Evolutionary conservation across 2,888 invertebrate genomes (phyloP).

Genomic region (Trypoxylon attenuatum): DNA sequence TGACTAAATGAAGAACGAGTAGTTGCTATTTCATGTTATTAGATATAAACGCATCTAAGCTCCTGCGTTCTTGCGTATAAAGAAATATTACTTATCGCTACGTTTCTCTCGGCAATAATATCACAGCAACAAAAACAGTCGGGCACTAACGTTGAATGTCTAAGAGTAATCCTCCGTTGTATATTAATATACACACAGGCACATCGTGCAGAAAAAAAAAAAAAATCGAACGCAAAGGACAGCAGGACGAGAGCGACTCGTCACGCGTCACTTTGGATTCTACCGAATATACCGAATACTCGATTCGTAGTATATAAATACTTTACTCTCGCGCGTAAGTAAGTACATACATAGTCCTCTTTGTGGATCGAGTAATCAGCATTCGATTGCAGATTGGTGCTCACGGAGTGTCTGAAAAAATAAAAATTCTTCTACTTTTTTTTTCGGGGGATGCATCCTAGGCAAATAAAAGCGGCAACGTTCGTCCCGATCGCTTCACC

Average conservation of each 20-base stretch:
- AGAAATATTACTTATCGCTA: slow-evolving; percentile 38
- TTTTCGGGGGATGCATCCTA: background rate
- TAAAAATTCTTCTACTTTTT: background rate
- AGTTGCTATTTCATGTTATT: slow-evolving; percentile 3
- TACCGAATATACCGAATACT: background rate
- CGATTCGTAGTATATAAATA: too few relatives aligned
- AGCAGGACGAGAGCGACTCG: slow-evolving; percentile 18
- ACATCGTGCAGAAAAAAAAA: slow-evolving; percentile 22
- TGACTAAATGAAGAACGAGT: slow-evolving; percentile 16
- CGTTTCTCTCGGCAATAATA: slow-evolving; percentile 39
- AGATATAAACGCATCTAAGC: slow-evolving; percentile 11
- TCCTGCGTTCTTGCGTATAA: slow-evolving; percentile 1
- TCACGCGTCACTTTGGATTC: slow-evolving; percentile 19
- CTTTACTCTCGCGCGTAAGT: too few relatives aligned
- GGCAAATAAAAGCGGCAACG: slow-evolving; percentile 22
- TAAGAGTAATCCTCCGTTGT: slow-evolving; percentile 24
- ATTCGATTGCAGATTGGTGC: too few relatives aligned
- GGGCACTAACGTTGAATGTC: slow-evolving; percentile 47
- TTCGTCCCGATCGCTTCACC: slow-evolving; percentile 50
- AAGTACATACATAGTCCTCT: too few relatives aligned
- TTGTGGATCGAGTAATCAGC: too few relatives aligned
- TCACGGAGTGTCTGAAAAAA: too few relatives aligned
- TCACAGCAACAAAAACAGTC: slow-evolving; percentile 59
- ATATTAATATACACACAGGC: slow-evolving; percentile 18
- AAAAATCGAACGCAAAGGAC: slow-evolving; percentile 16